Percentiles rank a stretch among this genome's conserved stretches.
Conservation (phyloP, 2,797 vertebrate genomes). For the Rhinatrema bivittatum region DNA sequence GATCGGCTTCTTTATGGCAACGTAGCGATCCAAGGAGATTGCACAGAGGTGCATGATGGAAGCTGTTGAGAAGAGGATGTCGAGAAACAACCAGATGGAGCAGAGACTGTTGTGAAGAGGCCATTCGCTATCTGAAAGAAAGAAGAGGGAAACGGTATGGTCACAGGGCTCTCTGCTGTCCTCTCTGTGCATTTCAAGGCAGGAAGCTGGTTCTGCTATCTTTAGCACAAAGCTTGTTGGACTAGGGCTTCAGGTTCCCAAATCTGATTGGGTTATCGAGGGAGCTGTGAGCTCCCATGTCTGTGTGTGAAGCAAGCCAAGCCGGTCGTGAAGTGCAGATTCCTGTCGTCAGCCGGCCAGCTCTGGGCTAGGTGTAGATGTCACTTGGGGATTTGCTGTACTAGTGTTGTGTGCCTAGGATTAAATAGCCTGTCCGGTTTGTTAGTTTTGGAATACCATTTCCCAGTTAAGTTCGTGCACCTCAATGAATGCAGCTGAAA, state of each 20-base stretch:
- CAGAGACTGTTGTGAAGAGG: conserved; percentile 84
- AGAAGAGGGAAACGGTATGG: conserved; percentile 14
- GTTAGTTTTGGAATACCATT: too few relatives aligned
- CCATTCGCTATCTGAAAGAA: conserved; percentile 79
- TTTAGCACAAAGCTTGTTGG: too few relatives aligned
- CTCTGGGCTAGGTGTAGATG: too few relatives aligned
- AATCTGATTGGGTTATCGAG: background rate
- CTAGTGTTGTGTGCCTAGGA: too few relatives aligned
- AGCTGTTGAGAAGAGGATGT: conserved; percentile 94
- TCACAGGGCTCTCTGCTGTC: too few relatives aligned
- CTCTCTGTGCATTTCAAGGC: rapidly evolving
- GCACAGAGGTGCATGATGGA: conserved; percentile 98
- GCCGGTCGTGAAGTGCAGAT: too few relatives aligned
- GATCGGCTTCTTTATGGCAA: conserved; percentile 96
- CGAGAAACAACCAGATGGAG: conserved; percentile 92
- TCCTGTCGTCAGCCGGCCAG: too few relatives aligned
- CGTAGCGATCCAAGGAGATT: conserved; percentile 94
- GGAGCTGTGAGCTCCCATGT: background rate
- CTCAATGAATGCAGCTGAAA: too few relatives aligned
- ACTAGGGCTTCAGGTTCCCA: background rate
- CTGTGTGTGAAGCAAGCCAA: too few relatives aligned
- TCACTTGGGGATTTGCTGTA: too few relatives aligned
- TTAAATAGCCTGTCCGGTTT: too few relatives aligned
- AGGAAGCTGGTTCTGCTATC: background rate
- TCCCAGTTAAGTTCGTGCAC: too few relatives aligned